phyloP scores from a whole-genome alignment of 2,113 vertebrate species.

The Coryphaenoides rupestris region DNA sequence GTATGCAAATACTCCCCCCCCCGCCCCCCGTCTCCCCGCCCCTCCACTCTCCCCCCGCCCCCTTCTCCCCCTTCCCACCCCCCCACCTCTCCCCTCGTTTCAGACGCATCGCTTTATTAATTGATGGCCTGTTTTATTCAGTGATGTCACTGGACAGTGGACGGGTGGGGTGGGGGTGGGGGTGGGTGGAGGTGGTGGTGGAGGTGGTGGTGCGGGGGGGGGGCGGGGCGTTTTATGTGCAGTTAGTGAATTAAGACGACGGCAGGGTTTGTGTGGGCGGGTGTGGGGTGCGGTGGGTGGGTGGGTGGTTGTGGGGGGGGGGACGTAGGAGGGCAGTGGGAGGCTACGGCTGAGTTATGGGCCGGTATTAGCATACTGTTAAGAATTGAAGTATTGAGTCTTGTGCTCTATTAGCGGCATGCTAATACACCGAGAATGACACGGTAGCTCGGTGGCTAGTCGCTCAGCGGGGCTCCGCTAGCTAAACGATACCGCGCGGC shows the following conservation, averaged over 20 bases:
- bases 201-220: too few species aligned
- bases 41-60: too few species aligned
- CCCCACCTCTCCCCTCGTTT: not conserved
- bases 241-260: conserved; percentile 68
- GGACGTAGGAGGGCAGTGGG: conserved; percentile 51
- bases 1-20: conserved; percentile 80
- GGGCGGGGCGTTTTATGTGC: conserved; percentile 37
- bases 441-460: too few species aligned
- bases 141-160: conserved; percentile 50
- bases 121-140: conserved; percentile 59
- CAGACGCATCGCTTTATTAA: conserved; percentile 44
- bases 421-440: conserved; percentile 36
- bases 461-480: not conserved
- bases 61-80: conserved; percentile 1
- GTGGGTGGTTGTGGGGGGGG: conserved; percentile 30
- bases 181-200: too few species aligned
- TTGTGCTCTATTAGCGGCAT: conserved; percentile 22
- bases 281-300: conserved; percentile 43
- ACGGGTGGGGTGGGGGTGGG: conserved; percentile 17
- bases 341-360: conserved; percentile 59
- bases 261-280: conserved; percentile 59
- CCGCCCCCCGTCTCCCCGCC: conserved; percentile 9
- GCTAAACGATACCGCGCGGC: too few species aligned
- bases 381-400: conserved; percentile 42
- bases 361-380: conserved; percentile 49